Evolutionary conservation across 2,888 invertebrate genomes (phyloP).

Genomic region (Halocaridina rubra): DNA sequence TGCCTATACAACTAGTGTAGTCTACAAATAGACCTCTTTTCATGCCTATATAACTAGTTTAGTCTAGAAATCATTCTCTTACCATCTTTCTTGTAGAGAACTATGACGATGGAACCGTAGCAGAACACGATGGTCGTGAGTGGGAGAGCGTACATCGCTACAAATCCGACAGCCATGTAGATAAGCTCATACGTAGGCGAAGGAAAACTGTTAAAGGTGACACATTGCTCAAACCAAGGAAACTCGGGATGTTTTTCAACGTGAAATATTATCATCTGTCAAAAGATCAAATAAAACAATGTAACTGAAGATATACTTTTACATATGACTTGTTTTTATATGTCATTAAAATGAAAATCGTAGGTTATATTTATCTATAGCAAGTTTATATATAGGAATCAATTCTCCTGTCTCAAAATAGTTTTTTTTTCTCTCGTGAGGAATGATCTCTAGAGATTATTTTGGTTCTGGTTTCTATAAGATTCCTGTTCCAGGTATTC

Average conservation of each 20-base stretch:
- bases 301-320: background rate
- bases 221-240: conserved; percentile 90
- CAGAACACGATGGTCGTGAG: conserved; percentile 86
- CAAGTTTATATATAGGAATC: too few relatives aligned
- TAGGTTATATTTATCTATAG: background rate
- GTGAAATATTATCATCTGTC: conserved; percentile 74
- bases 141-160: conserved; percentile 88
- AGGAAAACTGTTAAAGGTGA: conserved; percentile 86
- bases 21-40: too few relatives aligned
- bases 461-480: too few relatives aligned
- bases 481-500: too few relatives aligned
- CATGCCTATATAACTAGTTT: too few relatives aligned
- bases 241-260: conserved; percentile 85
- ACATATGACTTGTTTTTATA: background rate
- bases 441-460: too few relatives aligned
- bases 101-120: conserved; percentile 85
- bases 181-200: conserved; percentile 79
- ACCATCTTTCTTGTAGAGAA: conserved; percentile 52
- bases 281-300: background rate
- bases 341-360: background rate
- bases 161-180: conserved; percentile 86
- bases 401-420: too few relatives aligned
- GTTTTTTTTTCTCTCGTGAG: too few relatives aligned
- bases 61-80: too few relatives aligned
- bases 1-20: too few relatives aligned